Conservation (phyloP, 2,113 vertebrate species). For the Eurystomus gularis region DNA sequence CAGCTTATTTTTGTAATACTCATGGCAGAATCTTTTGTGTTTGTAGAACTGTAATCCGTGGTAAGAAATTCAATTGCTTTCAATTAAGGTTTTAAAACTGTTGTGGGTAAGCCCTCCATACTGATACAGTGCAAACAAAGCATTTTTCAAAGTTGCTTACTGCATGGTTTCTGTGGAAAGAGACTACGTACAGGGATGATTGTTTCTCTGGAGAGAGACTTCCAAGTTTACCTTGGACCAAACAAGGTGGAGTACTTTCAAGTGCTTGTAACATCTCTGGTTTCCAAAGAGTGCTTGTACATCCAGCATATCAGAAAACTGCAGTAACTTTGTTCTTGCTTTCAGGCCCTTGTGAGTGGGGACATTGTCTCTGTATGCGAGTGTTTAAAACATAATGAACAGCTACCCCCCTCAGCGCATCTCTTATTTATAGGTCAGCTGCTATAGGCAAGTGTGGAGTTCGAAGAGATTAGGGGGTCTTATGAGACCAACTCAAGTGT, state of each 20-base stretch:
- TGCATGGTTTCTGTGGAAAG: neutral
- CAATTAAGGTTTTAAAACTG: neutral
- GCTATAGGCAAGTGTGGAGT: neutral
- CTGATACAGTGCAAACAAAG: conserved; percentile 32
- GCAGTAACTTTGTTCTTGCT: neutral
- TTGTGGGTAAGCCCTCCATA: neutral
- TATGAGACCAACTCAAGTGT: conserved; percentile 16
- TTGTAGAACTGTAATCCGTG: neutral
- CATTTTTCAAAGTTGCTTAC: conserved; percentile 48
- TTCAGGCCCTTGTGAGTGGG: neutral
- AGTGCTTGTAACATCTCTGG: neutral
- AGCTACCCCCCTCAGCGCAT: neutral
- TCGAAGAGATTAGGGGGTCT: conserved; percentile 18
- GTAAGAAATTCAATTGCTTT: neutral
- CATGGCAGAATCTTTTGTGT: neutral
- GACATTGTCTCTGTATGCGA: neutral
- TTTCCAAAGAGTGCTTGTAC: neutral
- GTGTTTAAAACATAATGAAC: conserved; percentile 28
- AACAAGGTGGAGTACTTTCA: neutral
- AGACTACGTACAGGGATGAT: neutral
- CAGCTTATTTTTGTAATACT: neutral
- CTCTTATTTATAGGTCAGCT: conserved; percentile 41
- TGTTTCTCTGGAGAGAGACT: neutral
- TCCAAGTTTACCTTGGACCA: conserved; percentile 20
- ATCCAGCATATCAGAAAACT: neutral